These are phyloP conservation scores for Cremastobaeus sp. DNA, from an alignment of 2,888 invertebrate species.

Conservation along the genomic window DNA sequence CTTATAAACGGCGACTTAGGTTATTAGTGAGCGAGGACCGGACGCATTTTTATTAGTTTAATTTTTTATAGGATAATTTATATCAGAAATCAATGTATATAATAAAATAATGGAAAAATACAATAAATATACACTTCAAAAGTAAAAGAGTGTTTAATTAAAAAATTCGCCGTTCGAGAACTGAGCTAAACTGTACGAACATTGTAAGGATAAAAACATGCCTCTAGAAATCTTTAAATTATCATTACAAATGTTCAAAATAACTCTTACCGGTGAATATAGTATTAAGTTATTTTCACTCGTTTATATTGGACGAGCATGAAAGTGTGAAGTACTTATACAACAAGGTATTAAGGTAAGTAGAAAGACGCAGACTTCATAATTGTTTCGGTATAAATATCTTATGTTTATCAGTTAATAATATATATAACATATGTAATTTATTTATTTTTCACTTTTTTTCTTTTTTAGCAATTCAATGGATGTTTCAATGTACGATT, in stretches of 20 bases:
- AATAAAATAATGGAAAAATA: slow-evolving; percentile 18
- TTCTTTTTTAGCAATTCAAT: slow-evolving; percentile 20
- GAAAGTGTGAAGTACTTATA: slow-evolving; percentile 64
- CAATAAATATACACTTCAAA: slow-evolving; percentile 7
- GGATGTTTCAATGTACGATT: too few relatives aligned
- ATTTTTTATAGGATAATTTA: slow-evolving; percentile 10
- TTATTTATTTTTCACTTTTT: slow-evolving; percentile 9
- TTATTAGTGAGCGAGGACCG: too few relatives aligned
- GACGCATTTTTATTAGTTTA: too few relatives aligned
- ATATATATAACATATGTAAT: slow-evolving; percentile 31
- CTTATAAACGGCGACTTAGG: too few relatives aligned
- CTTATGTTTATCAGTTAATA: slow-evolving; percentile 36
- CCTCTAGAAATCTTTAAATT: slow-evolving; percentile 31
- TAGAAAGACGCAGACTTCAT: slow-evolving; percentile 28
- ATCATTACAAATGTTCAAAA: slow-evolving; percentile 43
- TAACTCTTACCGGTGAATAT: slow-evolving; percentile 24
- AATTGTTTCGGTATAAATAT: slow-evolving; percentile 34
- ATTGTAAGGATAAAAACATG: slow-evolving; percentile 18
- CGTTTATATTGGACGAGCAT: slow-evolving; percentile 55
- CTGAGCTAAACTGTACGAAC: slow-evolving; percentile 7
- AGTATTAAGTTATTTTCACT: slow-evolving; percentile 62
- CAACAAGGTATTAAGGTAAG: slow-evolving; percentile 46
- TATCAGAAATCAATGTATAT: slow-evolving; percentile 20
- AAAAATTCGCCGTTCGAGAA: too few relatives aligned
- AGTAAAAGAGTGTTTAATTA: too few relatives aligned